phyloP scores from a whole-genome alignment of 2,888 invertebrate genomes.

The Lucinisca nassula region DNA sequence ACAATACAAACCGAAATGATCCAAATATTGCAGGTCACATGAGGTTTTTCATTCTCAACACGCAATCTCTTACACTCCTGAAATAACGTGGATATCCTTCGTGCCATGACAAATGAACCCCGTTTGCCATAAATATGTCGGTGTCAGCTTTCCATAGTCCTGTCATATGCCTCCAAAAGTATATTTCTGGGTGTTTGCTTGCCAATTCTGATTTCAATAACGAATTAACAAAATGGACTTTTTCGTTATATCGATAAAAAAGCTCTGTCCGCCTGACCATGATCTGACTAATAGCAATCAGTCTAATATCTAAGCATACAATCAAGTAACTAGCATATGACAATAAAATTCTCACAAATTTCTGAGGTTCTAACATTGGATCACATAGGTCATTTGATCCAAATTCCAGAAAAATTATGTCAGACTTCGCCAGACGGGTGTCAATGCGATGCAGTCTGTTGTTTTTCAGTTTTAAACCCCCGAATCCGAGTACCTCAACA shows the following conservation, averaged over 20 bases:
- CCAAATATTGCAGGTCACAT: no score
- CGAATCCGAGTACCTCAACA: neutral
- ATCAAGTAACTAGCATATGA: neutral
- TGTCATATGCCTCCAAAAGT: neutral
- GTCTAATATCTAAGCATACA: neutral
- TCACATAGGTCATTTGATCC: neutral
- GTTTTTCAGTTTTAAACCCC: neutral
- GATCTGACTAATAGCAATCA: neutral
- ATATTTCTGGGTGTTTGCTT: neutral
- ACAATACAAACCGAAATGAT: no score
- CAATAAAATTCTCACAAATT: neutral
- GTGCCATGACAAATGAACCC: neutral
- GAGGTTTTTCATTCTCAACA: neutral
- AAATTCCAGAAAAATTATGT: neutral
- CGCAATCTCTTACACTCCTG: neutral
- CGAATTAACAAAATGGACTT: neutral
- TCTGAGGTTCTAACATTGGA: neutral
- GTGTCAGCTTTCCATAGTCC: neutral
- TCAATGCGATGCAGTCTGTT: no score
- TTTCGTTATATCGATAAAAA: neutral
- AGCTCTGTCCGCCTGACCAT: neutral
- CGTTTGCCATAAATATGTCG: neutral
- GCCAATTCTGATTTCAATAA: neutral
- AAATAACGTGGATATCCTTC: neutral
- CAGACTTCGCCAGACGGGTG: no score